Percentiles rank a stretch among this genome's conserved stretches.
Evolutionary conservation across 2,888 invertebrate species (phyloP).

Genomic region (Melitaea athalia): DNA sequence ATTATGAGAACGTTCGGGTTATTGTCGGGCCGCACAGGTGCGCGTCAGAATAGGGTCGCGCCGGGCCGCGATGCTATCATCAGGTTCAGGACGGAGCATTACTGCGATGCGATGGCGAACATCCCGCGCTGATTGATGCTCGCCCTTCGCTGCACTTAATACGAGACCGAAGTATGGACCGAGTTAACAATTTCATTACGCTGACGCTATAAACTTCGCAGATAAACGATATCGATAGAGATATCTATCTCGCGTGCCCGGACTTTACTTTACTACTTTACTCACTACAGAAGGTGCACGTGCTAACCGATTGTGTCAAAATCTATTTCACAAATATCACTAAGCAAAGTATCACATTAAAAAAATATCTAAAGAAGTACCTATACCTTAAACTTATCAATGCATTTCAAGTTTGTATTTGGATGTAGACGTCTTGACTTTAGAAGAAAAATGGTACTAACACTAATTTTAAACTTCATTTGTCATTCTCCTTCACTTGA

Average conservation of each 20-base stretch:
- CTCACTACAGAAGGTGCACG: neutral
- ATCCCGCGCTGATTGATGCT: constrained; percentile 32
- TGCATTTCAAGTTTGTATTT: too few relatives aligned
- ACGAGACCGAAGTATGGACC: constrained; percentile 25
- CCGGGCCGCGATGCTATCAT: constrained; percentile 38
- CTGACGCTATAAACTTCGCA: constrained; percentile 19
- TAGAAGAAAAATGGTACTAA: too few relatives aligned
- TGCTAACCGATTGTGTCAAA: too few relatives aligned
- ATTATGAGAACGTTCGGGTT: constrained; percentile 24
- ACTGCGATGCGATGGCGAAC: constrained; percentile 29
- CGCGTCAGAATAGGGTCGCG: constrained; percentile 30
- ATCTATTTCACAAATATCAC: too few relatives aligned
- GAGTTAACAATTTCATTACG: constrained; percentile 42
- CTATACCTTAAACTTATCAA: too few relatives aligned
- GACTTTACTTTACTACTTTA: neutral
- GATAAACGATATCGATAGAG: constrained; percentile 17
- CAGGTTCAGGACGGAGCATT: constrained; percentile 33
- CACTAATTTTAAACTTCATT: too few relatives aligned
- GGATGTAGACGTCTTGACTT: too few relatives aligned
- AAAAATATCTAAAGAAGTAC: too few relatives aligned
- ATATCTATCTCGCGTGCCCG: neutral
- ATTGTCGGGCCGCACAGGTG: constrained; percentile 11
- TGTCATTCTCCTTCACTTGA: too few relatives aligned
- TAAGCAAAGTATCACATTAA: too few relatives aligned
- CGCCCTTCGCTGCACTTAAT: constrained; percentile 22